Evolutionary conservation across 1,140 invertebrate genomes (phyloP), one percentile per base, ranked within the genome.

Genomic region (Stegodyphus mimosarum): DNA sequence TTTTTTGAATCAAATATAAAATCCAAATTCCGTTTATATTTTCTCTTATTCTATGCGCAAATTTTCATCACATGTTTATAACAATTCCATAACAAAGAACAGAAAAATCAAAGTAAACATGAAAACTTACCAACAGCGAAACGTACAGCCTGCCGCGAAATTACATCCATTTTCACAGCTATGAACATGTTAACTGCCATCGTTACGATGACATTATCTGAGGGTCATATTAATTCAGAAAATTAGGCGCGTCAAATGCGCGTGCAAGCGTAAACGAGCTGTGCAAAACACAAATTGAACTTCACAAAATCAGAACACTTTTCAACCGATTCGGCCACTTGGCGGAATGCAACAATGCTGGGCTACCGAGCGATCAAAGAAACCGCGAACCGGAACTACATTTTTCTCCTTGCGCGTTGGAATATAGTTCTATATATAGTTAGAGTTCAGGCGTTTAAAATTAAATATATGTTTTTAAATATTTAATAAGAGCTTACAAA

Each of bases 371-470:
- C 52, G 49, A 81, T 72, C 64, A 81, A 81, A 72, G 67, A 81
- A 72, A 81, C 78, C 78, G 78, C 78, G 78, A 81, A 63, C 78
- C 78, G 78, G 70, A 81, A 60, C 78, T 81, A 18, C 6, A n/a
- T 17, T 13, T 69, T 18, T 52, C 33, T 10, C 53, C 18, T 64
- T 60, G 55, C 78, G 78, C 78, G 7, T n/a, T 6, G 51, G 48
- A 72, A 81, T 69, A 17, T 72, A 81, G 78, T 81, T 17, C 76
- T 33, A 0, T 11, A 1, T 33, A 33, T 33, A 33, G 33, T 33
- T 33, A 33, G 33, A 33, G 33, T 33, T 33, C 33, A 33, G 33
- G 33, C 1, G 33, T n/a, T 72, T 4, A 15, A 53, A 53, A 13
- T 69, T 15, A 10, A 60, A 60, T 60, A 33, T 33, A 33, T 33